These are phyloP conservation scores for Drosophila neocordata DNA, from an alignment of 1,140 invertebrate species.

Conservation along the genomic window DNA sequence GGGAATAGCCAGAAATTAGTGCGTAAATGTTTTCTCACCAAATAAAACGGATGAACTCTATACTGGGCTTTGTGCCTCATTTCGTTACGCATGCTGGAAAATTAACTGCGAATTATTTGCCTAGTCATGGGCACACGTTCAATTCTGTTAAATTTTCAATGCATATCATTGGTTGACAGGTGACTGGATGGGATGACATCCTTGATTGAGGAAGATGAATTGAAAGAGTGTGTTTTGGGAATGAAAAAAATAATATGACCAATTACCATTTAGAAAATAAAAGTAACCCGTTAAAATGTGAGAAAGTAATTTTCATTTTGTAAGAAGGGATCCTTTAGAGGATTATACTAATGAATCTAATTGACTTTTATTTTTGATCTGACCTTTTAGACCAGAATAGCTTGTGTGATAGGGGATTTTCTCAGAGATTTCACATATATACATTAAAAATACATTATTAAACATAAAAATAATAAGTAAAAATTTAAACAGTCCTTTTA, in stretches of 20 bases:
- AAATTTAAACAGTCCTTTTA: no score
- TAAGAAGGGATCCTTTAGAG: no score
- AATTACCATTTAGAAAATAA: constrained; percentile 26
- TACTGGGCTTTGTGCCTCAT: constrained; percentile 63
- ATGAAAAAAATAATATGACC: neutral
- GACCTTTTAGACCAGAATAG: no score
- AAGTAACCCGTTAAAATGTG: constrained; percentile 21
- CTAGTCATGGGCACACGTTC: constrained; percentile 61
- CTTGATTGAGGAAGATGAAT: constrained; percentile 58
- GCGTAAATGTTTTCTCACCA: constrained; percentile 83
- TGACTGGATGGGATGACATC: constrained; percentile 31
- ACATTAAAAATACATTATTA: no score
- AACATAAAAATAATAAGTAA: no score
- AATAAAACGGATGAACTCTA: constrained; percentile 51
- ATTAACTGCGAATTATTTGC: constrained; percentile 79
- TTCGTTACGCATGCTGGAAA: constrained; percentile 76
- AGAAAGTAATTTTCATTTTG: constrained; percentile 16
- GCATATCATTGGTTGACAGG: constrained; percentile 68
- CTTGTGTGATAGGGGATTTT: no score
- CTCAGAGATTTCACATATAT: no score
- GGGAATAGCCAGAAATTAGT: constrained; percentile 72
- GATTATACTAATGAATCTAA: no score
- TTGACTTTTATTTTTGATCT: no score
- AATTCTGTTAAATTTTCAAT: constrained; percentile 68
- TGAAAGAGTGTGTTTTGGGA: constrained; percentile 18